Evolutionary conservation across 2,797 vertebrate species (phyloP), one percentile per base, ranked within the genome.

Genomic region (Lophura swinhoii): DNA sequence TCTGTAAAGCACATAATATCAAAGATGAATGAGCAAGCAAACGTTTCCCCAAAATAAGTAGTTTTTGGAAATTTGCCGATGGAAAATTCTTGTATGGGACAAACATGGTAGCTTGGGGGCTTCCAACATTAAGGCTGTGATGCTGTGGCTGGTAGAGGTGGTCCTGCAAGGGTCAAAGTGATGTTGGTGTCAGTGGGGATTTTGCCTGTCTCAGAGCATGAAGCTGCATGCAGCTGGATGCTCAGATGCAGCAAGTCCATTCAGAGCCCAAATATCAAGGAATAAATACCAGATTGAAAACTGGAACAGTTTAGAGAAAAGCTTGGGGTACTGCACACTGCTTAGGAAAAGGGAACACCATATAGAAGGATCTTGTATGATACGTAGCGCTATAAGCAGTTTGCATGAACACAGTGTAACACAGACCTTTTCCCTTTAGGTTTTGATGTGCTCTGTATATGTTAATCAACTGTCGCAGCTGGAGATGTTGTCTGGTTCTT

Each of bases 21-120:
- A 92, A 93, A 91, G 90, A 88, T 93, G 90, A 80, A 95, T 79
- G 46, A 91, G 24, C 31, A 59, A 76, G 71, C 33, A 83, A 68
- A 82, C 83, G 43, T 58, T 90, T 62, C 58, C 41, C 11, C 60
- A 84, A 87, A 79, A 74, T 26, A 68, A 90, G 49, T n/a, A 74
- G 49, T 6, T 84, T 56, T 69, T 41, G 46, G 67, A 37, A 37
- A 66, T 84, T 43, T 72, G 53, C 41, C 51, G 64, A n/a, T 64
- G 68, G 64, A 44, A 72, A 73, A 29, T 63, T 70, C 24, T 81
- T 59, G 31, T 15, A 59, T 20, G 7, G 23, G 41, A 58, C 41
- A 21, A 35, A 31, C 26, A 8, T 35, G 35, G 35, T 31, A 3
- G 13, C 9, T 14, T 18, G 10, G 39, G 41, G 71, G 23, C 29